Evolutionary conservation across 64 coral and sea anemone genomes (phyloP).

Genomic region (Astreopora myriophthalma): DNA sequence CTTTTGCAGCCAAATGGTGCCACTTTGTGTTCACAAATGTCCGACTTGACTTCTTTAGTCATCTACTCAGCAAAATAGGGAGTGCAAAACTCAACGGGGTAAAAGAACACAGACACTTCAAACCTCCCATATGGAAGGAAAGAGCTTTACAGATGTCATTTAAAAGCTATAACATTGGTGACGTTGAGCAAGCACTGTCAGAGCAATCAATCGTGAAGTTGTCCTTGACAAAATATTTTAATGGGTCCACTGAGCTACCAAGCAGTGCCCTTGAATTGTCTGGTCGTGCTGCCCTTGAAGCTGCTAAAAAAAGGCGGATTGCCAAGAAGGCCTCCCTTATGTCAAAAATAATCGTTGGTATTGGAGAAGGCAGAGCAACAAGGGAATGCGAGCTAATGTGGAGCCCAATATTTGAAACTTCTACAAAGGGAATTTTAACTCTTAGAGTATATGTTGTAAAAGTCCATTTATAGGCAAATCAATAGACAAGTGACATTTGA

Average conservation of each 20-base stretch:
- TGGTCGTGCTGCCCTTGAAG: slow-evolving; percentile 4
- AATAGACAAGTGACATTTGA: too few species aligned
- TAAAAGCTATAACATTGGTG: slow-evolving; percentile 38
- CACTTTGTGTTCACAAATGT: background rate
- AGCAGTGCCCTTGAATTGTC: background rate
- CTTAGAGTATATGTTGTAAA: slow-evolving; percentile 1
- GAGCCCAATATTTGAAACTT: slow-evolving; percentile 4
- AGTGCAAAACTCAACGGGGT: slow-evolving; percentile 28
- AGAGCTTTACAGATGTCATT: slow-evolving; percentile 30
- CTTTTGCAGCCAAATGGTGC: too few species aligned
- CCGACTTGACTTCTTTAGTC: background rate
- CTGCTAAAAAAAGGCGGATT: background rate
- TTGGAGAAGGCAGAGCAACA: slow-evolving; percentile 34
- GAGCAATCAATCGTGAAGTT: too few species aligned
- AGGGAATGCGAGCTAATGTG: slow-evolving; percentile 36
- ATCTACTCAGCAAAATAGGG: background rate
- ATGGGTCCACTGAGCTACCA: too few species aligned
- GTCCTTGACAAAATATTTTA: too few species aligned
- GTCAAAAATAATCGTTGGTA: slow-evolving; percentile 8
- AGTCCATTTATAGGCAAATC: background rate
- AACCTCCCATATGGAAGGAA: slow-evolving; percentile 42
- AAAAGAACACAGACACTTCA: slow-evolving; percentile 38
- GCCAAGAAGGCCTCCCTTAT: background rate
- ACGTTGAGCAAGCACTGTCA: background rate
- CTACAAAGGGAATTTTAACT: background rate